A percentile compares a stretch with the other conserved stretches of the same genome.
Conservation (phyloP, 2,888 invertebrate genomes). For the Nysson spinosus region DNA sequence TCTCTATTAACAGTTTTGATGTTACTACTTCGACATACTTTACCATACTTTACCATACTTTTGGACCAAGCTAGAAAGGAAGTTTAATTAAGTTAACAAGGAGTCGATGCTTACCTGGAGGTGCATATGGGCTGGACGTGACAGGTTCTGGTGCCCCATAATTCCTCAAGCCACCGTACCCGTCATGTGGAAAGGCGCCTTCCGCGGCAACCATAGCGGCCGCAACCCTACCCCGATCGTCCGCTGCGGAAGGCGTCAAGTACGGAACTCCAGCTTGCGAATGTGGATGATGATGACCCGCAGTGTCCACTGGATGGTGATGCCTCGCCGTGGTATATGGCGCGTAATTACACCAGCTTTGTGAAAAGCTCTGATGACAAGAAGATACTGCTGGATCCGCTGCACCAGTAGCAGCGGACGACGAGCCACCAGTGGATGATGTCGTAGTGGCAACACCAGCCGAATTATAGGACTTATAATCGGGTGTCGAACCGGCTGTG, state of each 20-base stretch:
- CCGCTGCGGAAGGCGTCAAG: slow-evolving; percentile 81
- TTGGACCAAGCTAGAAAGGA: neutral
- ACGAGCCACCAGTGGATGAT: slow-evolving; percentile 78
- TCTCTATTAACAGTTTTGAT: neutral
- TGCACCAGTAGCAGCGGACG: slow-evolving; percentile 74
- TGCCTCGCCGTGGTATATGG: slow-evolving; percentile 82
- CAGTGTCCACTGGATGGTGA: slow-evolving; percentile 78
- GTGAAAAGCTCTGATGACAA: slow-evolving; percentile 85
- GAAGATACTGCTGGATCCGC: slow-evolving; percentile 80
- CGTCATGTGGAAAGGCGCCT: slow-evolving; percentile 85
- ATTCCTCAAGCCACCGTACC: slow-evolving; percentile 85
- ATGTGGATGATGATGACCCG: slow-evolving; percentile 81
- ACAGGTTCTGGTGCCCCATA: slow-evolving; percentile 86
- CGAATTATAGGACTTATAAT: slow-evolving; percentile 78
- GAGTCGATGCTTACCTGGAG: slow-evolving; percentile 84
- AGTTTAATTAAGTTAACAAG: neutral
- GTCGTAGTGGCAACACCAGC: slow-evolving; percentile 73
- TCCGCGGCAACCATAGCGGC: slow-evolving; percentile 80
- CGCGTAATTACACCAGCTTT: slow-evolving; percentile 87
- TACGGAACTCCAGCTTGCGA: slow-evolving; percentile 81
- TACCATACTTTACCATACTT: slow-evolving; percentile 1
- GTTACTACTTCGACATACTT: neutral
- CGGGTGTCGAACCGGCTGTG: slow-evolving; percentile 79
- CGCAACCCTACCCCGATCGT: slow-evolving; percentile 83
- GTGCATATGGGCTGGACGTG: slow-evolving; percentile 87